Conservation (phyloP, 2,888 invertebrate species). For the Eulithis prunata region DNA sequence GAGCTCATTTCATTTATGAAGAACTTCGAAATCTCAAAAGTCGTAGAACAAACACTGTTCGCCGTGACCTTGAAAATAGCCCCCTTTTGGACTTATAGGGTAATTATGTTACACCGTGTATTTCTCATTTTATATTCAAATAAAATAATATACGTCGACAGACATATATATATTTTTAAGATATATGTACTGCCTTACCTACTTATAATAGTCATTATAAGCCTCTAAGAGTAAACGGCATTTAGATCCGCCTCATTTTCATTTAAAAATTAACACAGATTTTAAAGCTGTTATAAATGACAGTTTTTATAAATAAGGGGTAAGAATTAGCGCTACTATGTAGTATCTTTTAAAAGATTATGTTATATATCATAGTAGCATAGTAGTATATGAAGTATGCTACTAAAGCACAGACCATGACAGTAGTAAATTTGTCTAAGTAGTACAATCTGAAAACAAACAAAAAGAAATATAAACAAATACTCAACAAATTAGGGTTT, state of each 20-base stretch:
- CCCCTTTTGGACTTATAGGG: too few relatives aligned
- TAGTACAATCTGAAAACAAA: slow-evolving; percentile 76
- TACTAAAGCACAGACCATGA: slow-evolving; percentile 50
- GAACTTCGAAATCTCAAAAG: too few relatives aligned
- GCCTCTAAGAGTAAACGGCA: neutral
- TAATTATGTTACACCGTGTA: too few relatives aligned
- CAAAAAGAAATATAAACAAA: neutral
- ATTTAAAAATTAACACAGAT: too few relatives aligned
- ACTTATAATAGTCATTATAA: neutral
- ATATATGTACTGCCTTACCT: too few relatives aligned
- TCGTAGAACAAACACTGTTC: too few relatives aligned
- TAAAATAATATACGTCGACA: too few relatives aligned
- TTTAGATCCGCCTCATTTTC: neutral
- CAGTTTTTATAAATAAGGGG: neutral
- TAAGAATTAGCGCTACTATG: neutral
- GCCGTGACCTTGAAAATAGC: too few relatives aligned
- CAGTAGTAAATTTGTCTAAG: slow-evolving; percentile 66
- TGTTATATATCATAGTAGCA: slow-evolving; percentile 38
- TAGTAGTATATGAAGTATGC: slow-evolving; percentile 59
- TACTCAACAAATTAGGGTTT: neutral
- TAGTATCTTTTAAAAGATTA: slow-evolving; percentile 22
- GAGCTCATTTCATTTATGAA: too few relatives aligned
- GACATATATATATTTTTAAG: too few relatives aligned
- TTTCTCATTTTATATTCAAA: too few relatives aligned
- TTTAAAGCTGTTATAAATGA: neutral